Evolutionary conservation across 1,140 invertebrate genomes (phyloP), one percentile per base, ranked within the genome.

Genomic region (Trialeurodes vaporariorum): DNA sequence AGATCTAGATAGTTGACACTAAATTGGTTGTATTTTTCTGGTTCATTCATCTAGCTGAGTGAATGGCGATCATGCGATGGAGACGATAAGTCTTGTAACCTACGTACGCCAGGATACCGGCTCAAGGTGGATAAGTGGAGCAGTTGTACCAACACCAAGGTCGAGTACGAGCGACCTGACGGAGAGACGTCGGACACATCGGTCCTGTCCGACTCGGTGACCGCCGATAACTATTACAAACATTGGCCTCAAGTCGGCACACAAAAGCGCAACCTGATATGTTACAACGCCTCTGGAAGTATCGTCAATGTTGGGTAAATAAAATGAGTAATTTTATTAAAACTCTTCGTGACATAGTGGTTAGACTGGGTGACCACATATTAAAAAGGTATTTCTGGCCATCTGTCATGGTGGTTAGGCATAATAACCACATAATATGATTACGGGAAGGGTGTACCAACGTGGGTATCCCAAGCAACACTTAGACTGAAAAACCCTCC

Each of bases 231-330:
- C 25, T 76, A 71, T 60, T 75, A 75, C 64, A 75, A 75, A 68
- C 72, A 76, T 49, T 74, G 75, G 73, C 76, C 76, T 11, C 75
- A 77, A 65, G 75, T 79, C n/a, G 78, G 78, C 26, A 74, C 74
- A 25, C 78, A 77, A 64, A 70, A 69, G 1, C 65, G 78, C n/a
- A 72, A 74, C 5, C 70, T 79, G 25, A 75, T 73, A 21, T 79
- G 77, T 68, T 64, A 75, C 5, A 75, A 76, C 63, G 65, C 72
- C 17, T 67, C 70, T 2, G 76, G 77, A n/a, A 69, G 66, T 24
- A 66, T 68, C n/a, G 65, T 75, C 0, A 71, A 76, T 61, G 60
- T 76, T 12, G 76, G 73, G 76, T 77, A 73, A 66, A 64, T n/a
- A n/a, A n/a, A n/a, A n/a, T n/a, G n/a, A n/a, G n/a, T n/a, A n/a